phyloP scores from a whole-genome alignment of 1,140 invertebrate genomes.

The Scaptomyza montana region DNA sequence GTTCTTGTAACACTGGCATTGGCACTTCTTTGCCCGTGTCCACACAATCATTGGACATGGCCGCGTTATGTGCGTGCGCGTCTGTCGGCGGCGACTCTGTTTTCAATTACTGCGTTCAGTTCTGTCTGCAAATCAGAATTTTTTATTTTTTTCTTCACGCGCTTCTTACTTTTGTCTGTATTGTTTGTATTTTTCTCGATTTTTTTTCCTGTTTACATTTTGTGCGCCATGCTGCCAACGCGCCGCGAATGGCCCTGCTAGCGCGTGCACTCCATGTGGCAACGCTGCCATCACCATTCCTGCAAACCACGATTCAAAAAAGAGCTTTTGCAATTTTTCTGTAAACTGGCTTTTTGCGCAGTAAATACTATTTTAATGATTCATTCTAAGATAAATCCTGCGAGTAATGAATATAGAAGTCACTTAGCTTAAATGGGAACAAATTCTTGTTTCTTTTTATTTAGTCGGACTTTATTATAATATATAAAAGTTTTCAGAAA shows the following conservation, averaged over 20 bases:
- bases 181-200: constrained; percentile 80
- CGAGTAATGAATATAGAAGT: no score
- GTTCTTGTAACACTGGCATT: constrained; percentile 26
- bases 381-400: no score
- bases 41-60: constrained; percentile 72
- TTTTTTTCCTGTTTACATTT: constrained; percentile 77
- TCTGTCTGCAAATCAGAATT: constrained; percentile 28
- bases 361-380: neutral
- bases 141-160: constrained; percentile 55
- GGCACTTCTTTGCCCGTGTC: constrained; percentile 64
- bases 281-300: constrained; percentile 16
- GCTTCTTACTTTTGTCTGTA: constrained; percentile 75
- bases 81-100: constrained; percentile 25
- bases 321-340: constrained; percentile 2
- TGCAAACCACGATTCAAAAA: constrained; percentile 14
- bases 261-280: constrained; percentile 33
- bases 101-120: constrained; percentile 39
- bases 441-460: no score
- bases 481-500: no score
- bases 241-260: neutral
- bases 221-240: constrained; percentile 42
- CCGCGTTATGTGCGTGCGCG: constrained; percentile 45
- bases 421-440: no score
- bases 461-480: neutral
- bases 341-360: neutral